Evolutionary conservation across 1,140 invertebrate genomes (phyloP).

Genomic region (Caenorhabditis latens): DNA sequence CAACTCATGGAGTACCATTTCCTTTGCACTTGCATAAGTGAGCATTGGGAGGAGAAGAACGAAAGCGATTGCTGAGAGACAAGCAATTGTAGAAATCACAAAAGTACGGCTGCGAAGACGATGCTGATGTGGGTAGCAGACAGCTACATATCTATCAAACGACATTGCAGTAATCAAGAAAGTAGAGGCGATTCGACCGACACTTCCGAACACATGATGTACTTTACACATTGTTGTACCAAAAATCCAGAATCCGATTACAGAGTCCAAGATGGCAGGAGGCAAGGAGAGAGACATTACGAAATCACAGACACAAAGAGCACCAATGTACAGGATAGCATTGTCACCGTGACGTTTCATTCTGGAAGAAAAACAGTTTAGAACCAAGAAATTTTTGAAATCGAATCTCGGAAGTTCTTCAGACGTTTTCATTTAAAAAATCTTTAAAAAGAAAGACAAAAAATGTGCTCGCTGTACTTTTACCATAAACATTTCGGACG

Average conservation of each 20-base stretch:
- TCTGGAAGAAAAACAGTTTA: constrained; percentile 8
- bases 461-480: too few relatives aligned
- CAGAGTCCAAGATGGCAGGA: constrained; percentile 75
- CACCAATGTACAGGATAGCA: constrained; percentile 75
- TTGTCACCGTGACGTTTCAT: constrained; percentile 69
- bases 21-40: constrained; percentile 74
- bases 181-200: constrained; percentile 78
- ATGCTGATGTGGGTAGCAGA: constrained; percentile 78
- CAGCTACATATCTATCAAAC: constrained; percentile 79
- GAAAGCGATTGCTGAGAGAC: constrained; percentile 74
- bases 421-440: too few relatives aligned
- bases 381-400: background rate
- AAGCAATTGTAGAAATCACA: constrained; percentile 65
- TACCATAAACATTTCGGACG: too few relatives aligned
- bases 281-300: constrained; percentile 76
- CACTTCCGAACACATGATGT: constrained; percentile 75
- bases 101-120: constrained; percentile 68
- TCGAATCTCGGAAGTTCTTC: too few relatives aligned
- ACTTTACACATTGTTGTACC: constrained; percentile 74
- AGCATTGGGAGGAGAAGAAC: constrained; percentile 76
- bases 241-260: constrained; percentile 77
- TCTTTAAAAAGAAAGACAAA: too few relatives aligned
- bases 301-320: constrained; percentile 76
- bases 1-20: constrained; percentile 74
- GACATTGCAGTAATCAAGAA: constrained; percentile 80